Evolutionary conservation across 2,888 invertebrate species (phyloP), one percentile per base, ranked within the genome.

Genomic region (Limenitis camilla): DNA sequence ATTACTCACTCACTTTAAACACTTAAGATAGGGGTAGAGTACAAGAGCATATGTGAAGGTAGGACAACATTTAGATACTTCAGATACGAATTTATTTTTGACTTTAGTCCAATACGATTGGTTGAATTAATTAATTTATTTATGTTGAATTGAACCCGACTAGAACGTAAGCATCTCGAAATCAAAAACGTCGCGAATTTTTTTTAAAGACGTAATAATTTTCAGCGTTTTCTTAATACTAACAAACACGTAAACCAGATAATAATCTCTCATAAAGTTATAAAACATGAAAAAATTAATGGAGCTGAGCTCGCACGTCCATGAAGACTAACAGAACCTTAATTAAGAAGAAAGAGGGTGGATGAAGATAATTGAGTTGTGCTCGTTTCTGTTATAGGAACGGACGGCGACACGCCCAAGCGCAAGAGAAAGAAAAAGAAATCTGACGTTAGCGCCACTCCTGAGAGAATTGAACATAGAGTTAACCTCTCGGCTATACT

Each of bases 361-460:
- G 72, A 70, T 64, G 73, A 71, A 76, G 78, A 81, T 81, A 81
- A 83, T 75, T 74, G 77, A 84, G 80, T 77, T 81, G 71, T 77
- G 72, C 70, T 75, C 83, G 81, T 84, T 84, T 81, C 76, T 85
- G 85, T 86, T 86, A 74, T 86, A 86, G 86, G 84, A 78, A 76
- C 76, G 73, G 77, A 72, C 64, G 74, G 68, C 67, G 79, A 64
- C 69, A 67, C 67, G 69, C 72, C 72, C 68, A 82, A 81, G 70
- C 72, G 73, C 72, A 81, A 71, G 68, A 81, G 73, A 78, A 78
- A 71, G 77, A 80, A 77, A 81, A 79, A 78, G 73, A 82, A 76
- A 71, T 69, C 74, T 8, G 78, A 78, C 58, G 74, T 69, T 53
- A 84, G 84, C 72, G 86, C 86, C 4, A 87, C 86, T 7, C 87